Percentiles rank a stretch among this genome's conserved stretches.
Conservation (phyloP, 2,113 vertebrate genomes). For the Ailurus styani region DNA sequence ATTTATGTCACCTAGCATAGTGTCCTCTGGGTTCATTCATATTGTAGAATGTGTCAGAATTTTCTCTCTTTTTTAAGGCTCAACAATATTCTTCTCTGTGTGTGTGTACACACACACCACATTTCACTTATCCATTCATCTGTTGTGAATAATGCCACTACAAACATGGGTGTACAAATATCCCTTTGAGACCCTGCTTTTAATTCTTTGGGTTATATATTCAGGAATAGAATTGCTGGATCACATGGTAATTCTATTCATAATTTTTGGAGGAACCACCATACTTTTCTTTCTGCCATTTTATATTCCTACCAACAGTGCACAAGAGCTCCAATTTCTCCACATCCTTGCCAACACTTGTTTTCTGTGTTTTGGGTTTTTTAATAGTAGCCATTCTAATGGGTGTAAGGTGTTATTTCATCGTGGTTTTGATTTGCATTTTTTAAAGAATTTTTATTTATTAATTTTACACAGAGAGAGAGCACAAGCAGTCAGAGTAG, state of each 20-base stretch:
- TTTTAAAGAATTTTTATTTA: too few relatives aligned
- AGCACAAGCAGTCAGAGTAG: too few relatives aligned
- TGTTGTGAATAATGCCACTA: too few relatives aligned
- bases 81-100: neutral
- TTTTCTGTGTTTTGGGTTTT: neutral
- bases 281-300: neutral
- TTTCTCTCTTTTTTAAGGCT: neutral
- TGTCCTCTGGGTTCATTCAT: neutral
- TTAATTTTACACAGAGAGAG: too few relatives aligned
- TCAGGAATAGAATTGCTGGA: neutral
- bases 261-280: neutral
- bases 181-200: neutral
- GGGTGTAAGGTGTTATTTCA: neutral
- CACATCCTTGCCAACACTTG: neutral
- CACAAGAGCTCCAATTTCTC: too few relatives aligned
- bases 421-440: neutral
- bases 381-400: neutral
- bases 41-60: neutral
- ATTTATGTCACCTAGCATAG: neutral
- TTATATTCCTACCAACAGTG: neutral
- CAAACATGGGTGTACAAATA: too few relatives aligned
- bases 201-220: neutral
- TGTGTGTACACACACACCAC: too few relatives aligned
- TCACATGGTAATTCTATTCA: neutral
- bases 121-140: neutral